Evolutionary conservation across 2,113 vertebrate genomes (phyloP), one percentile per base, ranked within the genome.

Genomic region (Electrona antarctica): DNA sequence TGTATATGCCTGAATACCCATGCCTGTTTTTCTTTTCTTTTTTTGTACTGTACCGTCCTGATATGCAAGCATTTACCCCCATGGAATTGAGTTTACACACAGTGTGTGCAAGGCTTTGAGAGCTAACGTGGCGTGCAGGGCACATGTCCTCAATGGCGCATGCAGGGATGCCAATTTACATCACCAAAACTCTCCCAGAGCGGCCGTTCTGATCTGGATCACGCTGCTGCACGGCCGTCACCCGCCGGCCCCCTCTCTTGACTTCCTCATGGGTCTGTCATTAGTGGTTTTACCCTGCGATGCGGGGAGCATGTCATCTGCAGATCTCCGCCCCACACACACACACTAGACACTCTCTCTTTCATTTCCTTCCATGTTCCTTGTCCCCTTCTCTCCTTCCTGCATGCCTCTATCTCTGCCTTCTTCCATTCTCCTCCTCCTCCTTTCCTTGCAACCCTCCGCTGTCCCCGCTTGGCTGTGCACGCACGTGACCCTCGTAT

Each of bases 401-500:
- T 21, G 21, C 21, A 21, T 10, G 48, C 57, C 79, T 87, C 85
- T 61, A 61, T 84, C 64, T 69, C 9, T 10, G 55, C 72, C 60
- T 76, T 67, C 33, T 68, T 78, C 78, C 67, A 11, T 7, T 60
- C 79, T 73, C 77, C 80, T 79, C 87, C 80, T 83, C 80, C 71
- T 55, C 85, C 69, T 15, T 9, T 13, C 7, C 57, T 54, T n/a
- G 21, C 21, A 21, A 21, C 67, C 79, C 69, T 78, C 82, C 85
- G 21, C 21, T 21, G 21, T 90, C 83, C 88, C 86, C 76, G 65
- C 89, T 78, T 87, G 82, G 90, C 89, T 85, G 83, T 91, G 87
- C 92, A 81, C 84, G 90, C 86, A 64, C 33, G 33, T 94, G 95
- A 95, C 94, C 95, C 95, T 93, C 90, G 88, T 87, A 78, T 93